Conservation (phyloP, 1,140 invertebrate genomes). For the Philaenus spumarius region DNA sequence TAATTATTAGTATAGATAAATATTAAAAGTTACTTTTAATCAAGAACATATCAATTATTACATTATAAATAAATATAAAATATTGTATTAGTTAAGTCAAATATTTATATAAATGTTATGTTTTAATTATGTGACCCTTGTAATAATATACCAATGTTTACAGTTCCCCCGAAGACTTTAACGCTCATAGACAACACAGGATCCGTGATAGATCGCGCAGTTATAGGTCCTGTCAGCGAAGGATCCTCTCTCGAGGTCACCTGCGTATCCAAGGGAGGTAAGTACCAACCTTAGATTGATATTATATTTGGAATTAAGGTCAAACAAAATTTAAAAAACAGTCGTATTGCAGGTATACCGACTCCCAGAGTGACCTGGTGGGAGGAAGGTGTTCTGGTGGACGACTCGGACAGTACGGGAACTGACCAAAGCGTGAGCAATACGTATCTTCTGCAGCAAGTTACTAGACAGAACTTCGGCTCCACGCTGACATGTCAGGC, state of each 20-base stretch:
- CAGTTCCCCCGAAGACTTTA: slow-evolving; percentile 75
- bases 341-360: slow-evolving; percentile 37
- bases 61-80: no score
- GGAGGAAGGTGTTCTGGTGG: slow-evolving; percentile 44
- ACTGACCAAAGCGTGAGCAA: slow-evolving; percentile 38
- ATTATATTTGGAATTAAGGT: no score
- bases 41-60: no score
- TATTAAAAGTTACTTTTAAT: no score
- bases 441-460: slow-evolving; percentile 30
- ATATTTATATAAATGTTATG: no score
- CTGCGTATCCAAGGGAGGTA: background rate
- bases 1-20: no score
- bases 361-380: slow-evolving; percentile 49
- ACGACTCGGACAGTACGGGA: slow-evolving; percentile 43
- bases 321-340: background rate
- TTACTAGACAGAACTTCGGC: slow-evolving; percentile 39
- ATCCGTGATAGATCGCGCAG: slow-evolving; percentile 50
- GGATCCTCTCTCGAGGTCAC: slow-evolving; percentile 58
- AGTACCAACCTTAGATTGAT: no score
- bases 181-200: slow-evolving; percentile 71
- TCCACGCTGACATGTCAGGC: slow-evolving; percentile 41
- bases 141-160: no score
- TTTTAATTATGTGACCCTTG: no score
- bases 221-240: slow-evolving; percentile 78
- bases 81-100: no score